Base-by-base conservation (phyloP, 2,113 vertebrate genomes). In the Bubo bubo region DNA sequence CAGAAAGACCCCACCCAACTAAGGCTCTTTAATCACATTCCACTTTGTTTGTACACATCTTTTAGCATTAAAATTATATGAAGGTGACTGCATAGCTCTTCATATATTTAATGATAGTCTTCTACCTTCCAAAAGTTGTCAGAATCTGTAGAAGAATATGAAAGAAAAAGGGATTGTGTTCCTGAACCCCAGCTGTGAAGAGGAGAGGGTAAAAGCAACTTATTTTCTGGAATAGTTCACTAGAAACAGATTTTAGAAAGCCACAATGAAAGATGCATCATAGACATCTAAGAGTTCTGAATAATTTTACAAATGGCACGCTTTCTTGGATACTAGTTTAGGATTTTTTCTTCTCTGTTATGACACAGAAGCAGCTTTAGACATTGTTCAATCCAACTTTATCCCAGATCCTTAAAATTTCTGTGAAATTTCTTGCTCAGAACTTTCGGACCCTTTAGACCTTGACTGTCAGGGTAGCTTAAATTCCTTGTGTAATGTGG, bases 211-310 rank as follows among this genome's bases (percentile, higher is more conserved):
- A 67, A 64, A 77, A 84, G 7, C 16, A 28, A 80, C 34, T 41
- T 63, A 41, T 60, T 92, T 93, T 56, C 56, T 88, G 52, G 37
- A 90, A 68, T 79, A 86, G 55, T 55, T 86, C 75, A 47, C 53
- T 71, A 53, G 47, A 82, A 90, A 83, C 14, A 52, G 8, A 39
- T 86, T 96, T 92, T 75, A 52, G 62, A 95, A 92, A 94, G n/a
- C 22, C 32, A 70, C 41, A 80, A 32, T 50, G 39, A 21, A 68
- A 88, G 43, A 34, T 37, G 6, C 19, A 37, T 76, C 21, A 30
- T 30, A 52, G 55, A 45, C 32, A 45, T 43, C 22, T 59, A 50
- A 77, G 34, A 66, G 35, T 53, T 95, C 34, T 71, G 41, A 86
- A 80, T 91, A 66, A 47, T 77, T 93, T 47, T 84, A 76, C 11